Evolutionary conservation across 1,140 invertebrate genomes (phyloP).

Genomic region (Caenorhabditis brenneri): DNA sequence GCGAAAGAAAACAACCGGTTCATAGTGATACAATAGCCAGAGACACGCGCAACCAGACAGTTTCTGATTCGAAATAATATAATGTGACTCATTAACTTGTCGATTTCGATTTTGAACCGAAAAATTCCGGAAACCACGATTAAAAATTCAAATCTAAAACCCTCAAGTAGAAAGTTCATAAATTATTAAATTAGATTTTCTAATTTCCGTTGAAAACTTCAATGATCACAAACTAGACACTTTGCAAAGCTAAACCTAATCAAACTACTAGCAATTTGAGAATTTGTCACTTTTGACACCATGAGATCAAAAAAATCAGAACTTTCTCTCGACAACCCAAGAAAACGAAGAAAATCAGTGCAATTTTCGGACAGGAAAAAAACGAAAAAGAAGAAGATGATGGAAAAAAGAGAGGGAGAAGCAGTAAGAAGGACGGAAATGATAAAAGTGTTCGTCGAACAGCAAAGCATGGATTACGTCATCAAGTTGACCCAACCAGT

Average conservation of each 20-base stretch:
- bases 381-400: neutral
- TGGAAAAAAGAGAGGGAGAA: neutral
- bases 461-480: neutral
- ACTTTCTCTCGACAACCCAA: neutral
- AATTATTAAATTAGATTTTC: too few relatives aligned
- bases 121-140: too few relatives aligned
- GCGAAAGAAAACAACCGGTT: neutral
- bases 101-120: neutral
- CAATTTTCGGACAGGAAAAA: neutral
- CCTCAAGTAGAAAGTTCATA: too few relatives aligned
- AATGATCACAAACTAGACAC: neutral
- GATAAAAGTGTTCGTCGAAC: neutral
- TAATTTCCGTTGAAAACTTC: too few relatives aligned
- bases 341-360: neutral
- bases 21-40: constrained; percentile 3
- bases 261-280: neutral
- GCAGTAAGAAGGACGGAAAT: neutral
- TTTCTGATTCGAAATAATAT: neutral
- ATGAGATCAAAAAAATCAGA: neutral
- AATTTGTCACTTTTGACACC: neutral
- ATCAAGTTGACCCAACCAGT: neutral
- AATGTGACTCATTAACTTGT: neutral
- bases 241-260: too few relatives aligned
- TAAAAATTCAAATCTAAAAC: too few relatives aligned
- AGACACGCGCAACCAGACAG: neutral